Evolutionary conservation across 2,113 vertebrate genomes (phyloP).

Genomic region (Antennarius striatus): DNA sequence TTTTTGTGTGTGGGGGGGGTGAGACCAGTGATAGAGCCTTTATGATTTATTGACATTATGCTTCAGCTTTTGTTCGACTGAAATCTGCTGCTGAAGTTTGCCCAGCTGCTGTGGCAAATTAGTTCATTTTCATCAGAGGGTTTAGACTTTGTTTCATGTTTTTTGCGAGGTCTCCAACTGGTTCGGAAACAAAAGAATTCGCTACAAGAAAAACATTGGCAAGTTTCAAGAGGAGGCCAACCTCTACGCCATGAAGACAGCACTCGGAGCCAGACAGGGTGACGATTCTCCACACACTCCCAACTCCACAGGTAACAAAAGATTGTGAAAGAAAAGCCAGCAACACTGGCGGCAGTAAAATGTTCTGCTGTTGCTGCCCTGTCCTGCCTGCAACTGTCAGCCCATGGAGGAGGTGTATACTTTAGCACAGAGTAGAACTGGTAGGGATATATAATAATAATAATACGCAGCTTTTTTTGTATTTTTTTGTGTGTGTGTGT

Average conservation of each 20-base stretch:
- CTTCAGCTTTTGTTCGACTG: background rate
- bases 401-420: too few species aligned
- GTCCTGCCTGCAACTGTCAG: too few species aligned
- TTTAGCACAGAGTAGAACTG: too few species aligned
- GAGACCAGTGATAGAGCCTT: background rate
- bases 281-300: slow-evolving; percentile 89
- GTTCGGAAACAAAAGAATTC: slow-evolving; percentile 94
- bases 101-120: background rate
- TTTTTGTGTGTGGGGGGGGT: too few species aligned
- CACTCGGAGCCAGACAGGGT: slow-evolving; percentile 84
- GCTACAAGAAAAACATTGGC: slow-evolving; percentile 94
- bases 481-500: too few species aligned
- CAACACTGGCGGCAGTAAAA: too few species aligned
- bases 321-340: background rate
- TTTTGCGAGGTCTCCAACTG: slow-evolving; percentile 88
- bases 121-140: background rate
- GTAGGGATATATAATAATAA: too few species aligned
- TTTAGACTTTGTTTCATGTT: background rate
- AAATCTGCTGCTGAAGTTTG: background rate
- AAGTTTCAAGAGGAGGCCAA: slow-evolving; percentile 96
- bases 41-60: background rate
- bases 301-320: slow-evolving; percentile 82
- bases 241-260: slow-evolving; percentile 92
- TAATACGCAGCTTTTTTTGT: too few species aligned
- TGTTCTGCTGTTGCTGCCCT: too few species aligned